phyloP scores from a whole-genome alignment of 2,888 invertebrate species.

The Agonopterix alstromeriana region DNA sequence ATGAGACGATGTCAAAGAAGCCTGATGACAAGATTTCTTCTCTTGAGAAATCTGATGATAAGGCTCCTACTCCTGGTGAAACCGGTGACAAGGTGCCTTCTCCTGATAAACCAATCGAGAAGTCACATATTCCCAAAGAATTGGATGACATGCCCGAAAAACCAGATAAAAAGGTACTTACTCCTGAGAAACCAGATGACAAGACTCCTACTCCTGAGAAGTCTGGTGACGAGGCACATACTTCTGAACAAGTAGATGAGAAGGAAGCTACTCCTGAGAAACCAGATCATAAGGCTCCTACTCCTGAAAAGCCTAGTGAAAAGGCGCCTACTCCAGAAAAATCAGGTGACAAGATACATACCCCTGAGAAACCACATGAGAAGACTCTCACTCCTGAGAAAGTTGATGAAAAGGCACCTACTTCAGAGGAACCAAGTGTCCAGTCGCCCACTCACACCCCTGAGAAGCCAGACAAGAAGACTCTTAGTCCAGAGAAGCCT shows the following conservation, averaged over 20 bases:
- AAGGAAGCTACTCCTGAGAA: neutral
- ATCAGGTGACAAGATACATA: no score
- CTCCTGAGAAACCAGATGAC: conserved; percentile 6
- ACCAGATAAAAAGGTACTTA: conserved; percentile 7
- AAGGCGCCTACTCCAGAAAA: no score
- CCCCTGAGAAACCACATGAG: no score
- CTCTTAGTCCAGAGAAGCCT: no score
- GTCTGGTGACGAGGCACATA: neutral
- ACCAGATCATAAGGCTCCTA: no score
- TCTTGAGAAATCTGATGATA: conserved; percentile 1
- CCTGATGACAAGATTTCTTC: conserved; percentile 6
- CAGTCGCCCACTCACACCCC: no score
- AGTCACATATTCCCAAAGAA: neutral
- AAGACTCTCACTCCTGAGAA: no score
- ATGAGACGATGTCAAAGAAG: conserved; percentile 7
- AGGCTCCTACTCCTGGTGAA: conserved; percentile 2
- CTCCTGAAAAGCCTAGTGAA: no score
- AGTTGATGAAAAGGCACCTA: no score
- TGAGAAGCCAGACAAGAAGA: no score
- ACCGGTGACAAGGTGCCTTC: conserved; percentile 11
- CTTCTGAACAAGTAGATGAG: neutral
- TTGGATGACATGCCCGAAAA: neutral
- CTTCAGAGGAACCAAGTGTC: no score
- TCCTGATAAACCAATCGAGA: neutral
- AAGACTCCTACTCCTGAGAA: conserved; percentile 10